Conservation (phyloP, 1,140 invertebrate species). For the Cataglyphis hispanica region DNA sequence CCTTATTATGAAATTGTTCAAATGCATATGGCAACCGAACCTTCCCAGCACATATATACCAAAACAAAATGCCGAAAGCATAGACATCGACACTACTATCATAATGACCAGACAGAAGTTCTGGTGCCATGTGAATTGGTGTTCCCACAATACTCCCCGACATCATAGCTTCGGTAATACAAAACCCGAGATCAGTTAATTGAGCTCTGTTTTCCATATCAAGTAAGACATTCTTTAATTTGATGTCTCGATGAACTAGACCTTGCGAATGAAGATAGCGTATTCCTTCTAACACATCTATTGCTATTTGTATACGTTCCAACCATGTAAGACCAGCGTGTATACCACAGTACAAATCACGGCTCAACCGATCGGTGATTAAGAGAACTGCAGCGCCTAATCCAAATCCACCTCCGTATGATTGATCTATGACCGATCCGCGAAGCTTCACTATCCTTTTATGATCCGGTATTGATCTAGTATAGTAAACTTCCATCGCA, state of each 20-base stretch:
- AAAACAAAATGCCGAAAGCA: slow-evolving; percentile 96
- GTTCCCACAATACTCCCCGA: slow-evolving; percentile 95
- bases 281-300: slow-evolving; percentile 95
- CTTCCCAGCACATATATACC: slow-evolving; percentile 95
- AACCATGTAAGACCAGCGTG: slow-evolving; percentile 91
- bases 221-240: slow-evolving; percentile 95
- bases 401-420: slow-evolving; percentile 88
- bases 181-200: slow-evolving; percentile 96
- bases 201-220: slow-evolving; percentile 92
- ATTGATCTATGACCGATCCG: slow-evolving; percentile 94
- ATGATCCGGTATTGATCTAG: slow-evolving; percentile 94
- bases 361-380: slow-evolving; percentile 91
- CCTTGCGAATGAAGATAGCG: slow-evolving; percentile 95
- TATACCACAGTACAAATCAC: slow-evolving; percentile 94
- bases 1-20: slow-evolving; percentile 95
- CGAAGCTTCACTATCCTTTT: slow-evolving; percentile 93
- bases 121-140: slow-evolving; percentile 97
- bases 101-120: slow-evolving; percentile 93
- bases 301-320: slow-evolving; percentile 91
- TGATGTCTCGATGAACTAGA: slow-evolving; percentile 95
- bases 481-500: slow-evolving; percentile 97
- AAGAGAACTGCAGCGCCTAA: slow-evolving; percentile 92
- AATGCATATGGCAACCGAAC: slow-evolving; percentile 93
- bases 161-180: slow-evolving; percentile 96
- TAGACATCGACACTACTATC: slow-evolving; percentile 96